Base-by-base conservation (phyloP, 2,113 vertebrate species). In the Rhinoptilus africanus region DNA sequence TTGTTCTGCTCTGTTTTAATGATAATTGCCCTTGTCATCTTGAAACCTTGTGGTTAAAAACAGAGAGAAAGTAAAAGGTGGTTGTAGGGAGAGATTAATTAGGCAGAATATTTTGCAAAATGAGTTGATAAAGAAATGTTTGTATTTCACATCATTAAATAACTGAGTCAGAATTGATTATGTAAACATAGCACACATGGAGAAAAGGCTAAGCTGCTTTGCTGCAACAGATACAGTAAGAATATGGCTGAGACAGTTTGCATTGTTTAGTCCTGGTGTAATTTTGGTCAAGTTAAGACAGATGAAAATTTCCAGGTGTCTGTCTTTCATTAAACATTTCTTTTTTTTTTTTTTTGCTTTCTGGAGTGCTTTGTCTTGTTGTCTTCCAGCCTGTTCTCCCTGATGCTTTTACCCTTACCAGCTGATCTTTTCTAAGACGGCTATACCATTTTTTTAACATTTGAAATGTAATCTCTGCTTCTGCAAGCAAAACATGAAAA, bases 21-120 rank as follows among this genome's bases (percentile, higher is more conserved):
- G 91, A 92, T 98, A 98, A 98, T 98, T 98, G 96, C 92, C 95
- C 96, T 96, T 97, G 96, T 98, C 97, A 97, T 96, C 92, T 96
- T 97, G 96, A 96, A 97, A 95, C 71, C 92, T 96, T 84, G 57
- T 91, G 62, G 92, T 94, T 96, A 93, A 93, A 93, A 96, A 63
- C 34, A 81, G 73, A 85, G n/a, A 72, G 47, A 88, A 85, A 69
- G 79, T 69, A 95, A 95, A 91, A 92, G 37, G 45, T 88, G 37
- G 50, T 84, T 22, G n/a, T 68, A 35, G 72, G 48, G 48, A 94
- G 68, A 97, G 81, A 96, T 94, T 97, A 98, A 96, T 96, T 97
- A 97, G 91, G 88, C 66, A 97, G 95, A 97, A 97, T 98, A 96
- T 97, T 95, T 97, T 97, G 84, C 69, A 93, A 97, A 98, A 95